Conservation (phyloP, 2,888 invertebrate species). For the Drosophila borealis region DNA sequence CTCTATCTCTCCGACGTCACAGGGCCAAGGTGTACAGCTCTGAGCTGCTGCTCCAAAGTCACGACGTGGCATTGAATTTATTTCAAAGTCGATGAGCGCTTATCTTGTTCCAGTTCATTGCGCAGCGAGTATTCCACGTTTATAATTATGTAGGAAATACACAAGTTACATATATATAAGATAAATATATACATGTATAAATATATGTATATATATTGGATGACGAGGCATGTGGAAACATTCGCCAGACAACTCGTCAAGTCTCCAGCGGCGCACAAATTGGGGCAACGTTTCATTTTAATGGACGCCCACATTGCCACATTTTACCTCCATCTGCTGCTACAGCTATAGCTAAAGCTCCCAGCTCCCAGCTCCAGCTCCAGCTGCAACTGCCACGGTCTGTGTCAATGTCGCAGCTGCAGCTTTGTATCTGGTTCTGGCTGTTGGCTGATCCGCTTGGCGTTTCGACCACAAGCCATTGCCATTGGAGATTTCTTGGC, state of each 20-base stretch:
- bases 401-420: constrained; percentile 67
- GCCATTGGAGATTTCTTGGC: constrained; percentile 33
- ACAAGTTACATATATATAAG: neutral
- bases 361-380: neutral
- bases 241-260: constrained; percentile 43
- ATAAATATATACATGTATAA: constrained; percentile 12
- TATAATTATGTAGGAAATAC: constrained; percentile 52
- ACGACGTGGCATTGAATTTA: constrained; percentile 47
- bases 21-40: neutral
- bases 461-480: constrained; percentile 56
- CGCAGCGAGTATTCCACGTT: constrained; percentile 47
- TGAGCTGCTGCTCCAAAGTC: constrained; percentile 20
- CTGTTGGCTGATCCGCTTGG: constrained; percentile 41
- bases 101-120: constrained; percentile 70
- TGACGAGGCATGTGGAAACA: constrained; percentile 29
- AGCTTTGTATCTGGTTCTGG: constrained; percentile 34
- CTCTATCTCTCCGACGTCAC: constrained; percentile 30
- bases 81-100: constrained; percentile 50
- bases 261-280: constrained; percentile 62
- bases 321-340: constrained; percentile 14
- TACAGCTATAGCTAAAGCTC: constrained; percentile 25
- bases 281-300: constrained; percentile 64
- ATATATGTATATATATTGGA: constrained; percentile 25
- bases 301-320: constrained; percentile 63
- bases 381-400: constrained; percentile 38